Percentiles rank a stretch among this genome's conserved stretches.
Conservation (phyloP, 1,140 invertebrate species). For the Aethina tumida region DNA sequence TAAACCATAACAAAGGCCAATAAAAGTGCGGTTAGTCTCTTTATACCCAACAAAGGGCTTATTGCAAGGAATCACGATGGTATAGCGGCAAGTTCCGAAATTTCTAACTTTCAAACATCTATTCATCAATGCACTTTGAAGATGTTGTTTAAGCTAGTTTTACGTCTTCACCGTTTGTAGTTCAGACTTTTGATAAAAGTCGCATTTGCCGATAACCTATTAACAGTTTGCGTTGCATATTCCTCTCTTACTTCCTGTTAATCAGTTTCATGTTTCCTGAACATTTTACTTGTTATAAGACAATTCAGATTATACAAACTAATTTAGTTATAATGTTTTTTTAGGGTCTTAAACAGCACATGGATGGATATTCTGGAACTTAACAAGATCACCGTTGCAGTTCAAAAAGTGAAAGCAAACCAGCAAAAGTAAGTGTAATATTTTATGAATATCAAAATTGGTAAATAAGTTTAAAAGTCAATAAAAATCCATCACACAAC, state of each 20-base stretch:
- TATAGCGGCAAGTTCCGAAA: constrained; percentile 5
- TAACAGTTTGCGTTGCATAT: too few species aligned
- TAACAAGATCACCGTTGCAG: constrained; percentile 27
- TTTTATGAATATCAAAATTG: background rate
- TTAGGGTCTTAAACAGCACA: constrained; percentile 29
- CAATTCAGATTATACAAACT: too few species aligned
- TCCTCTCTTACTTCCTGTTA: too few species aligned
- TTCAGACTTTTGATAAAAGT: too few species aligned
- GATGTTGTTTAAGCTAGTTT: too few species aligned
- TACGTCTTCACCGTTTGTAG: too few species aligned
- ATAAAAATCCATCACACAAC: background rate
- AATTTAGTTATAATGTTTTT: constrained; percentile 13
- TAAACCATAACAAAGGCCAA: constrained; percentile 17
- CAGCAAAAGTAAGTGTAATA: constrained; percentile 29
- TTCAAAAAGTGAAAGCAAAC: constrained; percentile 22
- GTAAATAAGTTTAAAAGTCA: background rate
- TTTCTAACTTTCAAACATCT: background rate
- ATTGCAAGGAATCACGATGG: constrained; percentile 5
- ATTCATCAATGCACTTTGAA: too few species aligned
- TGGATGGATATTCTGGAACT: constrained; percentile 35
- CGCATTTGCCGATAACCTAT: too few species aligned
- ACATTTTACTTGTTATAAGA: too few species aligned
- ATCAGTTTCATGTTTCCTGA: too few species aligned
- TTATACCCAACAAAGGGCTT: constrained; percentile 7
- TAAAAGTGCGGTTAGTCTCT: constrained; percentile 16